Evolutionary conservation across 2,113 vertebrate genomes (phyloP).

Genomic region (Gavialis gangeticus): DNA sequence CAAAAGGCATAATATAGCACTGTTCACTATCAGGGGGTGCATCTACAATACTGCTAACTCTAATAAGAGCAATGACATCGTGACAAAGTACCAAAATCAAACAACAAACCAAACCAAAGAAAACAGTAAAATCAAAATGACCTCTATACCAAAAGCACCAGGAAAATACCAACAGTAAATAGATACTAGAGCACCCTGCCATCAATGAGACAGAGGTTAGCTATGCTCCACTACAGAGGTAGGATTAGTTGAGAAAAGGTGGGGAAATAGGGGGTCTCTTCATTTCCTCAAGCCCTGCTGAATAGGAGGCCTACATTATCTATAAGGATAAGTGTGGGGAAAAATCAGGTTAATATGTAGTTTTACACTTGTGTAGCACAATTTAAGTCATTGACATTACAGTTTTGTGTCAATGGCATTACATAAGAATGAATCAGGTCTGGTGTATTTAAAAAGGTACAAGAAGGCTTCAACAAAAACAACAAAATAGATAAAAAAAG

Average conservation of each 20-base stretch:
- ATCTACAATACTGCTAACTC: too few relatives aligned
- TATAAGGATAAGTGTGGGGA: not conserved
- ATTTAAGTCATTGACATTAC: not conserved
- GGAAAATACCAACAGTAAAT: not conserved
- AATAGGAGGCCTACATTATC: not conserved
- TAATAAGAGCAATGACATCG: too few relatives aligned
- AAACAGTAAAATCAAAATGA: not conserved
- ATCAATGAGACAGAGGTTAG: not conserved
- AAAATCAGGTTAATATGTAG: not conserved
- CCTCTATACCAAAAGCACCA: not conserved
- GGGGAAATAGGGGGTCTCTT: not conserved
- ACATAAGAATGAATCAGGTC: not conserved
- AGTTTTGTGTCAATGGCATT: not conserved
- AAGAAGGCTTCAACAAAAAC: not conserved
- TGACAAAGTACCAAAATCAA: too few relatives aligned
- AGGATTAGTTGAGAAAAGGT: not conserved
- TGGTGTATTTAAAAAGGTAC: not conserved
- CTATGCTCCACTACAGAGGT: not conserved
- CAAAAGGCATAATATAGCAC: too few relatives aligned
- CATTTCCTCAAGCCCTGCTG: not conserved
- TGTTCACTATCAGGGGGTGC: too few relatives aligned
- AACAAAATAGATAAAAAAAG: not conserved
- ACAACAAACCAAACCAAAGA: not conserved
- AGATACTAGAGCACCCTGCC: accelerated
- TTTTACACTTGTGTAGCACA: not conserved